phyloP scores from a whole-genome alignment of 2,888 invertebrate genomes.

The Sminthurinus aureus region DNA sequence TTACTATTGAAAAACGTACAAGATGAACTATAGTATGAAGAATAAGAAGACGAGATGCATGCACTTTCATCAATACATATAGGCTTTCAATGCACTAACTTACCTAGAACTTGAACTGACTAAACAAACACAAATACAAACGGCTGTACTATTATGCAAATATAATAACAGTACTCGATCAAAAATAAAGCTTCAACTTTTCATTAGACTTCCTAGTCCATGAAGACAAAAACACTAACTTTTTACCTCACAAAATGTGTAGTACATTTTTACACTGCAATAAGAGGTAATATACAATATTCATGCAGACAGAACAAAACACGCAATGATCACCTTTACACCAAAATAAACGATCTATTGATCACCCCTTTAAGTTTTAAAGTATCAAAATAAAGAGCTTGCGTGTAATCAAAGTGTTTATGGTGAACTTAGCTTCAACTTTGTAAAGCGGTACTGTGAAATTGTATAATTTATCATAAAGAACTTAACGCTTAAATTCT shows the following conservation, averaged over 20 bases:
- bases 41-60: neutral
- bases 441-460: too few relatives aligned
- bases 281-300: neutral
- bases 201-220: neutral
- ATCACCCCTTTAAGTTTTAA: too few relatives aligned
- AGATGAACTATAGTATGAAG: neutral
- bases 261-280: neutral
- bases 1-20: too few relatives aligned
- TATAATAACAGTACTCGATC: conserved; percentile 11
- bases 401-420: too few relatives aligned
- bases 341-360: too few relatives aligned
- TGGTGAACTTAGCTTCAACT: too few relatives aligned
- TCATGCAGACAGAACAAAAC: too few relatives aligned
- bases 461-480: too few relatives aligned
- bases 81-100: neutral
- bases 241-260: neutral
- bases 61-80: neutral
- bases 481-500: too few relatives aligned
- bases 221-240: neutral
- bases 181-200: conserved; percentile 4
- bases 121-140: neutral
- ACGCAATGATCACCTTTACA: too few relatives aligned
- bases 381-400: too few relatives aligned
- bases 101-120: conserved; percentile 26
- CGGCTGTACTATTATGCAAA: conserved; percentile 12